Evolutionary conservation across 2,113 vertebrate species (phyloP), one percentile per base, ranked within the genome.

Genomic region (Perccottus glenii): DNA sequence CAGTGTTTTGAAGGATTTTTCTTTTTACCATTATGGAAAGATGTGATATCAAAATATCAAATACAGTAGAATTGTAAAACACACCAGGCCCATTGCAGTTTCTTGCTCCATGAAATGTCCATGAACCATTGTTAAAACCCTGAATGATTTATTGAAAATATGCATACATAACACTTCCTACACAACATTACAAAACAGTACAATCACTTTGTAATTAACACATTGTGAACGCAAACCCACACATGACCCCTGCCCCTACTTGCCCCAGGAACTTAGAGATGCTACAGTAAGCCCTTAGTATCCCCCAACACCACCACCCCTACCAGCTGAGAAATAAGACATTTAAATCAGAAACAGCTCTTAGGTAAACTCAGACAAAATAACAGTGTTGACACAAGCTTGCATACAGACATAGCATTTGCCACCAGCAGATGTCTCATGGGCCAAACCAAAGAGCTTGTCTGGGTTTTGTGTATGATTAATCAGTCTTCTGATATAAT

Each of bases 81-180:
- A 40, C 51, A 46, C 56, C 0, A 11, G 48, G 62, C 44, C n/a
- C 15, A 36, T 50, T 56, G 19, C 42, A 64, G 56, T 67, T 43
- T 79, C 61, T 42, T 60, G 69, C 57, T 79, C 82, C 73, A 73
- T 79, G 73, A 88, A 79, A 89, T 64, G 57, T 62, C 61, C 63
- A 78, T 57, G 69, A 75, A 64, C 80, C 56, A 60, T 67, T 64
- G 48, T 59, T 32, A 92, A 93, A 93, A 93, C 90, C 92, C 91
- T 93, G 92, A 93, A 93, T 90, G 80, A 87, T 93, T 93, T 93
- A 93, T 93, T 93, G 90, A 93, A 93, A 93, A 93, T 93, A 93
- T 92, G 89, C 90, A 92, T 91, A 93, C 90, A 90, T 88, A 79
- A 92, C 92, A 92, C 87, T 92, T 91, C 88, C 91, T 93, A 92